These are phyloP conservation scores for Xestia ashworthii DNA, from an alignment of 2,888 invertebrate genomes.

Conservation along the genomic window DNA sequence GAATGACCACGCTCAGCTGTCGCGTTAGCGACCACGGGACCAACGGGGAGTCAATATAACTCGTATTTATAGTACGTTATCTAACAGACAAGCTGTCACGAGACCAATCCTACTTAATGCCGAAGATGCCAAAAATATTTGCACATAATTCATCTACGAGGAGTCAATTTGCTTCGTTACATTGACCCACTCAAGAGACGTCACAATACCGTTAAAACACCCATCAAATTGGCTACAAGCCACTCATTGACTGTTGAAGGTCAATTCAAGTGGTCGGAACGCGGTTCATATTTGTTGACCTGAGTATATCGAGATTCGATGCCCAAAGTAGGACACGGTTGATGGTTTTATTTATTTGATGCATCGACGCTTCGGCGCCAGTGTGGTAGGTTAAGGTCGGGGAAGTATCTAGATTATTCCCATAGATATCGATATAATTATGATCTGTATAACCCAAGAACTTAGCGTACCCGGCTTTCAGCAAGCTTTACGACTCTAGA, in stretches of 20 bases:
- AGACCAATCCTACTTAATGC: background rate
- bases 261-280: constrained; percentile 73
- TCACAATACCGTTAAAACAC: constrained; percentile 57
- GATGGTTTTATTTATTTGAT: constrained; percentile 73
- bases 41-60: no score
- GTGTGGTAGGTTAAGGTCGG: constrained; percentile 64
- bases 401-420: background rate
- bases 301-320: constrained; percentile 82
- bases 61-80: background rate
- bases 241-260: constrained; percentile 79
- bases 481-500: no score
- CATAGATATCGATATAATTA: no score
- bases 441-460: no score
- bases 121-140: constrained; percentile 14
- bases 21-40: no score
- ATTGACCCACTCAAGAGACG: constrained; percentile 56
- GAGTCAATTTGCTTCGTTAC: constrained; percentile 16
- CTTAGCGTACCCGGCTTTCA: no score
- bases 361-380: constrained; percentile 54
- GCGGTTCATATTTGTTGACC: constrained; percentile 83
- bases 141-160: background rate
- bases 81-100: background rate
- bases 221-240: constrained; percentile 64
- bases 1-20: no score
- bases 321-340: constrained; percentile 70